Evolutionary conservation across 2,113 vertebrate genomes (phyloP), one percentile per base, ranked within the genome.

Genomic region (Strix aluco): DNA sequence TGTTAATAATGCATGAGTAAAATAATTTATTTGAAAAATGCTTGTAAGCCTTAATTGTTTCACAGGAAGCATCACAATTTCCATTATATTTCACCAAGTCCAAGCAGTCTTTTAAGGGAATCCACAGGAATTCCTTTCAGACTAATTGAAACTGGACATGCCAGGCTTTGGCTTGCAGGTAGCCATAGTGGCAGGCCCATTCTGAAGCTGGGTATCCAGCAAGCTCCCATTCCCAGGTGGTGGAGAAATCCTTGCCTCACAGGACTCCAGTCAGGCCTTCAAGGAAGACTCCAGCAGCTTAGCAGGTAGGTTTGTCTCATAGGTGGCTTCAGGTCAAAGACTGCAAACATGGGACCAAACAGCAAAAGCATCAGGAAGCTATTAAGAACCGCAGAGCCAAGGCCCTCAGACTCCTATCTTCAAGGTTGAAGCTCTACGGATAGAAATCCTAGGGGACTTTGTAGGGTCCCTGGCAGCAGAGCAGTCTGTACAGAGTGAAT

Each of bases 161-260:
- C 3, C 32, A 66, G 58, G 11, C 6, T 57, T 55, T 62, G 21
- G 16, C 22, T 57, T 42, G 9, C 7, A 36, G 38, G 17, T 29
- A 67, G 46, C 25, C 1, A 0, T 29, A 27, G 52, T 6, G 13
- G 34, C 36, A 59, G 30, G 10, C 18, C 7, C 22, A 20, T 61
- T 88, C 52, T 49, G 51, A 88, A 66, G 52, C 52, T 84, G 12
- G 2, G 13, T 40, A 8, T 19, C 20, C 27, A 21, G 25, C 23
- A 54, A 40, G 15, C 13, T 38, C 30, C 0, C 1, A 4, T 42
- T 84, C 26, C 15, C 21, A 17, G 18, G 7, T 0, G 1, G 18
- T 23, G 29, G 21, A 57, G 17, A 63, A 71, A 29, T 46, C 34
- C 10, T 25, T 52, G 66, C 18, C 16, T 5, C 57, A 13, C 16